Conservation (phyloP, 2,888 invertebrate genomes). For the Litoditis marina region DNA sequence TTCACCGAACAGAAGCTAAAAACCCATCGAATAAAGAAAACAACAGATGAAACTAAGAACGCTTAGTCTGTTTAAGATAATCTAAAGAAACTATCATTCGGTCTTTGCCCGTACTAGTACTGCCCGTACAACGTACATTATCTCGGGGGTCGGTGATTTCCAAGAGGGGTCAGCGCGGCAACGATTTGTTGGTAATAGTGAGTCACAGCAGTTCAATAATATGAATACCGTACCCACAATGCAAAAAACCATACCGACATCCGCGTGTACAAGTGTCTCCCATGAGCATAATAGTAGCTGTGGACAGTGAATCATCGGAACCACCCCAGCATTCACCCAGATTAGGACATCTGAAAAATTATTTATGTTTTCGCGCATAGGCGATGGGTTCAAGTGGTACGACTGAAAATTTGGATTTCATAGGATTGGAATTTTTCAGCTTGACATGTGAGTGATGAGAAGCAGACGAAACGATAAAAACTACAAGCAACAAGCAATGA, state of each 20-base stretch:
- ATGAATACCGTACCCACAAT: neutral
- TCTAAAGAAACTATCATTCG: no score
- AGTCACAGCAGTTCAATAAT: no score
- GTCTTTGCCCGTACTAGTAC: no score
- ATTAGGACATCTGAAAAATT: constrained; percentile 53
- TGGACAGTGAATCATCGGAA: constrained; percentile 79
- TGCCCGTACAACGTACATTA: no score
- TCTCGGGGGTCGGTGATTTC: no score
- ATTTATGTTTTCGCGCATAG: neutral
- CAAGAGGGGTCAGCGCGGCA: no score
- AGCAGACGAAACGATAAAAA: no score
- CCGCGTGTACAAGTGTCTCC: constrained; percentile 99
- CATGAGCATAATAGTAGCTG: constrained; percentile 97
- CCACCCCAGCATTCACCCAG: constrained; percentile 86
- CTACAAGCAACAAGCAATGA: no score
- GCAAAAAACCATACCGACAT: constrained; percentile 66
- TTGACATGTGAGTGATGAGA: no score
- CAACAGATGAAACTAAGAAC: neutral
- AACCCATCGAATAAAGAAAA: no score
- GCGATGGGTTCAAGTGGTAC: neutral
- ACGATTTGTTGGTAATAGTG: no score
- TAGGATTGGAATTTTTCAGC: neutral
- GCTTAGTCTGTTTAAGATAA: no score
- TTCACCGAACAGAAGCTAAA: constrained; percentile 93
- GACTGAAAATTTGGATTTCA: neutral